phyloP scores from a whole-genome alignment of 2,888 invertebrate genomes.

The Galerucella pusilla region DNA sequence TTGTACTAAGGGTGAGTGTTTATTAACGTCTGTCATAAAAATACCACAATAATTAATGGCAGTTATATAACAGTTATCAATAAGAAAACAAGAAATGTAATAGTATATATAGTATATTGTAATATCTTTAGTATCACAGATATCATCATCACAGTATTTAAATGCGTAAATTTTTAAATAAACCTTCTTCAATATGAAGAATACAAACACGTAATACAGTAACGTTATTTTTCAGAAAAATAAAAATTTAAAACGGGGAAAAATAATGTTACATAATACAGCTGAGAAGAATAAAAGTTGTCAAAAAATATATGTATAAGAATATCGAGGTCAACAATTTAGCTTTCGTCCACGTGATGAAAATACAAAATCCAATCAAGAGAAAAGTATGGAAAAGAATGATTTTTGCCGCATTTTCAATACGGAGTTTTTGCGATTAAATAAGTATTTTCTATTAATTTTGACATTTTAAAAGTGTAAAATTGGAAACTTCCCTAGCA shows the following conservation, averaged over 20 bases:
- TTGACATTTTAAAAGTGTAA: no score
- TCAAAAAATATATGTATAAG: conserved; percentile 7
- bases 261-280: conserved; percentile 20
- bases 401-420: not conserved
- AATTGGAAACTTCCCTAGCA: no score
- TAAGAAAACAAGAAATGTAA: conserved; percentile 18
- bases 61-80: not conserved
- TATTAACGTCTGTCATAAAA: not conserved
- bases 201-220: not conserved
- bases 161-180: not conserved
- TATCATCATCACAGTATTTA: conserved; percentile 3
- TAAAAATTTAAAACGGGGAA: conserved; percentile 5
- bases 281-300: conserved; percentile 1
- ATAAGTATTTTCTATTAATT: no score
- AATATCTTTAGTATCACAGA: conserved; percentile 30
- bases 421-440: no score
- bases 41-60: conserved; percentile 21
- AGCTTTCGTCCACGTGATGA: not conserved
- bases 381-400: conserved; percentile 4
- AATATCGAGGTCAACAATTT: not conserved
- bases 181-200: conserved; percentile 5
- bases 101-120: conserved; percentile 13
- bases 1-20: conserved; percentile 24
- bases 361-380: not conserved
- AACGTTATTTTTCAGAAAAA: conserved; percentile 21